Percentiles rank a stretch among this genome's conserved stretches.
Evolutionary conservation across 2,888 invertebrate species (phyloP).

Genomic region (Caenorhabditis uteleia): DNA sequence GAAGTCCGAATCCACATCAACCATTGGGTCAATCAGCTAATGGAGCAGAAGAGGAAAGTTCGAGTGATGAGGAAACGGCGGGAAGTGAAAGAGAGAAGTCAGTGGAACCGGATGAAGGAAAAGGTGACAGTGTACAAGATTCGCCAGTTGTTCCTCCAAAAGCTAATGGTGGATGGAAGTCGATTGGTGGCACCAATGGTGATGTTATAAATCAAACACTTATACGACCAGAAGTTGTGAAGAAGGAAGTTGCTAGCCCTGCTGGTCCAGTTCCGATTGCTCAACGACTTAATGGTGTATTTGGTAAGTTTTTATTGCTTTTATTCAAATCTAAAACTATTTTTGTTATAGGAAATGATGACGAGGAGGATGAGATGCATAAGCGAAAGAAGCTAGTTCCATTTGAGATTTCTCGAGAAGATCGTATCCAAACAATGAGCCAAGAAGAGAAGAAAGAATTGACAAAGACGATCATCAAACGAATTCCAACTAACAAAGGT

Average conservation of each 20-base stretch:
- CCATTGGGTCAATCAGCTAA: constrained; percentile 50
- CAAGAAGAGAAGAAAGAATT: constrained; percentile 88
- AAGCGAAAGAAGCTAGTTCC: constrained; percentile 62
- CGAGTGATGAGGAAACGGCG: constrained; percentile 28
- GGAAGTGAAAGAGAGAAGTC: background rate
- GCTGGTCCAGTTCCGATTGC: constrained; percentile 17
- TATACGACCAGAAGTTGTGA: constrained; percentile 3
- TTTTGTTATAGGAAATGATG: constrained; percentile 28
- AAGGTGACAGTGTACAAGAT: background rate
- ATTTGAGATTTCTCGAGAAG: constrained; percentile 65
- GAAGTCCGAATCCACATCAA: constrained; percentile 61
- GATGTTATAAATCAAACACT: constrained; percentile 1
- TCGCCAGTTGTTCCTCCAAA: background rate
- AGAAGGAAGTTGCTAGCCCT: constrained; percentile 3
- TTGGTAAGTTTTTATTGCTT: constrained; percentile 37
- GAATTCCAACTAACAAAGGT: constrained; percentile 91
- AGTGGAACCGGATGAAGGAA: background rate
- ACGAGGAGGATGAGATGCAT: constrained; percentile 58
- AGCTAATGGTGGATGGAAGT: constrained; percentile 25
- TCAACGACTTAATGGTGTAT: constrained; percentile 53
- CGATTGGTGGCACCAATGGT: constrained; percentile 14
- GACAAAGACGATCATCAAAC: constrained; percentile 95
- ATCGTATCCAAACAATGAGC: constrained; percentile 62
- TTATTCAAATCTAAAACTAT: background rate
- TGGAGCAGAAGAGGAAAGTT: constrained; percentile 13